Percentiles rank a stretch among this genome's conserved stretches.
Evolutionary conservation across 2,113 vertebrate species (phyloP).

Genomic region (Entelurus aequoreus): DNA sequence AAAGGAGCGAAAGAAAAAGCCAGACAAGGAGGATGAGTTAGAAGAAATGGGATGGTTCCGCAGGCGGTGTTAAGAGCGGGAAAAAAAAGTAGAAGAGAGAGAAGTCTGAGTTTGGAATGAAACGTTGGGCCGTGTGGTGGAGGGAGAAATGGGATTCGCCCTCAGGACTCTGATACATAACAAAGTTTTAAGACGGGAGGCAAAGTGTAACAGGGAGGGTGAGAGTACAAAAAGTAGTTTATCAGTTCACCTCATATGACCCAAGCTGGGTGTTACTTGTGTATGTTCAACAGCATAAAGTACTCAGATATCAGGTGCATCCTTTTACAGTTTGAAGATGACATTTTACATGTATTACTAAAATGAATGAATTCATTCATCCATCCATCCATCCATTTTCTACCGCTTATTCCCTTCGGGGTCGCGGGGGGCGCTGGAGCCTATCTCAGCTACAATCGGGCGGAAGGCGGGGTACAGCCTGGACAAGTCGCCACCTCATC

Average conservation of each 20-base stretch:
- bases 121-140: constrained; percentile 8
- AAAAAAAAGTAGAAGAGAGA: not conserved
- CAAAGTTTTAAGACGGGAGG: constrained; percentile 20
- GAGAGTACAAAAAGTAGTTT: constrained; percentile 30
- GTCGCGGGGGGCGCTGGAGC: no score
- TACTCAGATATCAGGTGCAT: constrained; percentile 3
- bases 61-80: not conserved
- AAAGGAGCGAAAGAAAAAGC: constrained; percentile 9
- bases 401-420: no score
- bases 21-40: not conserved
- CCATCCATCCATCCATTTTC: no score
- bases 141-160: constrained; percentile 22
- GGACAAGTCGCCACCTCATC: no score
- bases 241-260: constrained; percentile 36
- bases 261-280: constrained; percentile 3
- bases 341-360: no score
- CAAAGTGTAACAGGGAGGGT: constrained; percentile 9
- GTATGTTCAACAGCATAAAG: constrained; percentile 10
- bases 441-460: no score
- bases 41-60: not conserved
- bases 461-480: no score
- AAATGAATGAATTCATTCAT: no score
- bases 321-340: no score
- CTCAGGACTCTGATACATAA: constrained; percentile 23
- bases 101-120: not conserved